A percentile compares a stretch with the other conserved stretches of the same genome.
Conservation (phyloP, 2,797 vertebrate genomes). For the Trachops cirrhosus region DNA sequence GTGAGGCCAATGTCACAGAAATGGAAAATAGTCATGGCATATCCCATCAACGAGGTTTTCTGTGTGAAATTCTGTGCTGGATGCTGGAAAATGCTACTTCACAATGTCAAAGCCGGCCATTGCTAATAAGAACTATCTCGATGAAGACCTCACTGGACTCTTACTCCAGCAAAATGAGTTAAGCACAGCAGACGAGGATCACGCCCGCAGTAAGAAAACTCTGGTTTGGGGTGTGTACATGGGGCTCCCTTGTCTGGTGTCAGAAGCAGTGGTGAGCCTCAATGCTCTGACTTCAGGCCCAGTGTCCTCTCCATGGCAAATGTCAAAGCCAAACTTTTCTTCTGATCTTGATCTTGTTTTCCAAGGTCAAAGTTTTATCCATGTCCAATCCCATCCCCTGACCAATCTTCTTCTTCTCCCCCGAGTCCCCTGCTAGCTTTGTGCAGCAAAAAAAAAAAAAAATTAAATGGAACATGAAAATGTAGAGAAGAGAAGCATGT, state of each 20-base stretch:
- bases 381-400: neutral
- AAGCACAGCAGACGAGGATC: neutral
- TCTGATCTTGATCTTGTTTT: neutral
- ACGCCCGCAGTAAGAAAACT: neutral
- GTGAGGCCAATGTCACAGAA: neutral
- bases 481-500: neutral
- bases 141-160: neutral
- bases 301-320: neutral
- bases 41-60: neutral
- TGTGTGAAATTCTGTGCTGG: neutral
- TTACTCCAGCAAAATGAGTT: neutral
- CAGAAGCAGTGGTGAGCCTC: neutral
- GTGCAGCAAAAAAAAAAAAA: neutral
- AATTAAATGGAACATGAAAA: neutral
- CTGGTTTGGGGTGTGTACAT: neutral
- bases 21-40: accelerated
- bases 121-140: neutral
- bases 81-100: neutral
- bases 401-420: neutral
- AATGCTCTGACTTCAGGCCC: neutral
- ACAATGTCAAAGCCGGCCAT: neutral
- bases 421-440: neutral
- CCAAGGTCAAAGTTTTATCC: neutral
- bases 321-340: neutral
- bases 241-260: neutral